Conservation (phyloP, 2,888 invertebrate genomes). For the Matsumyia berberina region DNA sequence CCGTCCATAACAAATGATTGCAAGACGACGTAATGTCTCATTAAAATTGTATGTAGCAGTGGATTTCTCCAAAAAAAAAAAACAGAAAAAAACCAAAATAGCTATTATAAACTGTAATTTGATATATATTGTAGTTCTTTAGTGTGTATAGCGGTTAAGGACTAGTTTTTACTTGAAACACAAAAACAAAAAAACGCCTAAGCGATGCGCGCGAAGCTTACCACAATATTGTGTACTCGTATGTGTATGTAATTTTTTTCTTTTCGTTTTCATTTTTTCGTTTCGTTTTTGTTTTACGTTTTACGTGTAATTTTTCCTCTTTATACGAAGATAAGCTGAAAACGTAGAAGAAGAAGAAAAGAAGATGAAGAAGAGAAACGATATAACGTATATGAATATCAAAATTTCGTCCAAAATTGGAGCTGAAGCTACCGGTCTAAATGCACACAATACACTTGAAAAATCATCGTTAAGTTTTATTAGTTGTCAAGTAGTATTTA, state of each 20-base stretch:
- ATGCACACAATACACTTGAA: slow-evolving; percentile 54
- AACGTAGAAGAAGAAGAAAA: slow-evolving; percentile 40
- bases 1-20: slow-evolving; percentile 82
- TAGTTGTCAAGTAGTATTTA: too few relatives aligned
- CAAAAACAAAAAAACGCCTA: slow-evolving; percentile 34
- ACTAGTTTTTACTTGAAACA: slow-evolving; percentile 36
- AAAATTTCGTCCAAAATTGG: slow-evolving; percentile 84
- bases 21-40: slow-evolving; percentile 66
- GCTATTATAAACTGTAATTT: slow-evolving; percentile 57
- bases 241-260: slow-evolving; percentile 27
- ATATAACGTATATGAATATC: slow-evolving; percentile 83
- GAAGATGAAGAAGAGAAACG: slow-evolving; percentile 70
- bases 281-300: slow-evolving; percentile 28
- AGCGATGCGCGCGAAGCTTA: slow-evolving; percentile 52
- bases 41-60: too few relatives aligned
- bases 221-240: slow-evolving; percentile 17
- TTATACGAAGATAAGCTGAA: slow-evolving; percentile 69
- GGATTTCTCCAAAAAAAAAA: slow-evolving; percentile 5
- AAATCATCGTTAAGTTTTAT: slow-evolving; percentile 47
- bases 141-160: slow-evolving; percentile 46
- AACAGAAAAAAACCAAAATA: neutral
- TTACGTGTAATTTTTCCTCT: slow-evolving; percentile 75
- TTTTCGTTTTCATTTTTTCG: too few relatives aligned
- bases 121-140: slow-evolving; percentile 47
- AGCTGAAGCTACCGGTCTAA: slow-evolving; percentile 78